These are phyloP conservation scores for Pocillopora verrucosa DNA, from an alignment of 64 coral and sea anemone species.

Conservation along the genomic window DNA sequence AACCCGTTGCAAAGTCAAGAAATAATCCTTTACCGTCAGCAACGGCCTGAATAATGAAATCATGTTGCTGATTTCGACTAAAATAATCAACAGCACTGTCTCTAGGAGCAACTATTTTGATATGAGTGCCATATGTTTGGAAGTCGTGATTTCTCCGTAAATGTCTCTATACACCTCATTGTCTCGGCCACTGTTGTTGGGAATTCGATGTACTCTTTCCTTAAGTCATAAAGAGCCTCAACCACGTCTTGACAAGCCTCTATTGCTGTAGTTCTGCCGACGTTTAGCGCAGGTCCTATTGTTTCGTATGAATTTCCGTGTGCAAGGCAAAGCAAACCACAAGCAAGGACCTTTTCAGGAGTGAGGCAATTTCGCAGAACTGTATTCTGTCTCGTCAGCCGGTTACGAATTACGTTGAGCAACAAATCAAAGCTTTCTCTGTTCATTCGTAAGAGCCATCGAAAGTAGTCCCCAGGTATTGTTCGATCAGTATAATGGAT, in stretches of 20 bases:
- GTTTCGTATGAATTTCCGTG: background rate
- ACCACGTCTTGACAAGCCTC: slow-evolving; percentile 25
- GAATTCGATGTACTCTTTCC: slow-evolving; percentile 26
- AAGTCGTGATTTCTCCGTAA: background rate
- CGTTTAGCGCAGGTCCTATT: background rate
- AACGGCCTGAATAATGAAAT: no score
- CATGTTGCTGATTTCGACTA: no score
- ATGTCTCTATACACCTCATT: slow-evolving; percentile 16
- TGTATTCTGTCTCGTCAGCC: slow-evolving; percentile 38
- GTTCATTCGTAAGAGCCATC: slow-evolving; percentile 23
- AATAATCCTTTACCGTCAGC: no score
- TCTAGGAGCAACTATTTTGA: no score
- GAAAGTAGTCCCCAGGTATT: slow-evolving; percentile 41
- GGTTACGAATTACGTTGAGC: slow-evolving; percentile 15
- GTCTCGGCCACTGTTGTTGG: slow-evolving; percentile 40
- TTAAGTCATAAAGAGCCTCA: slow-evolving; percentile 15
- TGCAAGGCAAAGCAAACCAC: background rate
- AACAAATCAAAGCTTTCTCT: slow-evolving; percentile 36
- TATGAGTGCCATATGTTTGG: no score
- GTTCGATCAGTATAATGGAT: slow-evolving; percentile 41
- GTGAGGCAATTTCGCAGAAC: slow-evolving; percentile 39
- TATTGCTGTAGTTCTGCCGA: slow-evolving; percentile 15
- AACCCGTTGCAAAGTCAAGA: no score
- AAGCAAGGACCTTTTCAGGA: slow-evolving; percentile 2
- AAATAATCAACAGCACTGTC: no score